These are phyloP conservation scores for Cabera pusaria DNA, from an alignment of 2,888 invertebrate species.

Conservation along the genomic window DNA sequence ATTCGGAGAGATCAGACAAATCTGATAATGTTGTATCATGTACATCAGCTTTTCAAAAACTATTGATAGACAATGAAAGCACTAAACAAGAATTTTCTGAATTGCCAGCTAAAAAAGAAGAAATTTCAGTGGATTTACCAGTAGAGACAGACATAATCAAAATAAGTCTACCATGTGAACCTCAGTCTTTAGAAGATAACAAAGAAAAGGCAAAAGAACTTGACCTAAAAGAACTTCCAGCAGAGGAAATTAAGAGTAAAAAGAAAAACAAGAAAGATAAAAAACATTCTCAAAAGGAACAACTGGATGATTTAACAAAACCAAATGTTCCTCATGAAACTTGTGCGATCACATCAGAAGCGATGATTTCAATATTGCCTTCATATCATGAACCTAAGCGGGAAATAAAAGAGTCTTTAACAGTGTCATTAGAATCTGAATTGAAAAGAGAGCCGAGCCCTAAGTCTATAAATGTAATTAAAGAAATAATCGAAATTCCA, in stretches of 20 bases:
- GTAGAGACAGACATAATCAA: too few relatives aligned
- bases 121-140: too few relatives aligned
- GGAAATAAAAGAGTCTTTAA: too few relatives aligned
- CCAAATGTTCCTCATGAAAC: conserved; percentile 13
- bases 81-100: too few relatives aligned
- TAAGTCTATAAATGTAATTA: too few relatives aligned
- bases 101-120: too few relatives aligned
- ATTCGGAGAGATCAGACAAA: conserved; percentile 65
- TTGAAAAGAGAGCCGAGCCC: too few relatives aligned
- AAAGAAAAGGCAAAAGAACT: conserved; percentile 14
- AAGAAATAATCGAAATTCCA: too few relatives aligned
- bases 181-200: conserved; percentile 5
- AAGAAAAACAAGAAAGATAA: conserved; percentile 46
- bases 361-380: not conserved
- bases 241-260: conserved; percentile 33
- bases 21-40: conserved; percentile 52
- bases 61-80: conserved; percentile 40
- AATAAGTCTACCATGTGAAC: too few relatives aligned
- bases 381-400: too few relatives aligned
- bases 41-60: conserved; percentile 56
- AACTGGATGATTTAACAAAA: conserved; percentile 6
- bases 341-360: conserved; percentile 5
- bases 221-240: conserved; percentile 5
- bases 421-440: too few relatives aligned
- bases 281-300: conserved; percentile 29